Evolutionary conservation across 2,113 vertebrate genomes (phyloP), one percentile per base, ranked within the genome.

Genomic region (Tachysurus fulvidraco): DNA sequence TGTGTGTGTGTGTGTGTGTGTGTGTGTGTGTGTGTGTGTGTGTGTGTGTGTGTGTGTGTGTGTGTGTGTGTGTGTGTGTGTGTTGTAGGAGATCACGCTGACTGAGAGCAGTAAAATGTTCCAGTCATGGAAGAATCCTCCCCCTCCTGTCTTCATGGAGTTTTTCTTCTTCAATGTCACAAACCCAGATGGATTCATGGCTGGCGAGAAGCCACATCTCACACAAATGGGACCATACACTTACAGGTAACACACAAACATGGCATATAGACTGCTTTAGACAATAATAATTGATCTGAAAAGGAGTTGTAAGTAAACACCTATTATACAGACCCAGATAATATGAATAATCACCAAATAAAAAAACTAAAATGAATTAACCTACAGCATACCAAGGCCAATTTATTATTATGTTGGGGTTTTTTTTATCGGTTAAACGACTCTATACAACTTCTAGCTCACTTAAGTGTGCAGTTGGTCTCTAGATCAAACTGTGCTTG

Each of bases 91-190:
- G 84, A 93, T 97, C 2, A 95, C 98, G 41, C 74, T 99, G 91
- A 96, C 94, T 2, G 97, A 98, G 21, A 96, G 97, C 46, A 97
- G 97, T 0, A 96, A 96, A 21, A 91, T 96, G 87, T 99, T 98
- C 86, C 92, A 95, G 81, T 93, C 95, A 71, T 99, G 98, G 98
- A 96, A 96, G 91, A 94, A 92, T 55, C 97, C 98, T 16, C 96
- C 98, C 19, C 95, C 97, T 21, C 97, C 97, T 0, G 96, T 99
- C 81, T 97, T 95, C 89, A 96, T 96, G 94, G 95, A 98, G 94
- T 98, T 95, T 90, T 99, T 96, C 92, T 98, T 99, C 90, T 99
- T 97, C 90, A 98, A 98, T 0, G 87, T 99, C 85, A 97, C 96
- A 82, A 99, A 99, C 25, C 94, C 95, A 54, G 83, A 95, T 0